Evolutionary conservation across 1,140 invertebrate genomes (phyloP), one percentile per base, ranked within the genome.

Genomic region (Spodoptera litura): DNA sequence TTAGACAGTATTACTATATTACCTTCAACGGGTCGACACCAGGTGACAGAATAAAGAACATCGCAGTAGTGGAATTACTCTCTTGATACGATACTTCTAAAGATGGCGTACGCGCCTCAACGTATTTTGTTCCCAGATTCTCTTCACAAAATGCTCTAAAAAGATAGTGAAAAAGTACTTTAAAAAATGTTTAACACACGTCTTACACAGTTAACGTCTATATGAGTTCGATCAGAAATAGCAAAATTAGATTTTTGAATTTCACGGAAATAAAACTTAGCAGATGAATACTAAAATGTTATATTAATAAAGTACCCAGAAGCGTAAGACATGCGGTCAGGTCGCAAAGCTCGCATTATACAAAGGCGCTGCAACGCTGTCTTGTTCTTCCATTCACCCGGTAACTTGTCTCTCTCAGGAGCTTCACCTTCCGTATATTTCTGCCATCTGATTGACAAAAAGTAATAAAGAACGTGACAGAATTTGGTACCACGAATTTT

Each of bases 351-450:
- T 75, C 98, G 94, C 96, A 99, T 97, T 87, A 99, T 99, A 90
- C 98, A 99, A 0, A 99, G 94, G 87, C 97, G 96, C 89, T 99
- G 98, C 5, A 99, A 92, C 0, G 97, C 95, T 0, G 96, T 96
- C 92, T 99, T 99, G 87, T 98, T 98, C 90, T 99, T 99, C 98
- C 99, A 99, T 85, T 99, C 99, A 80, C 98, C 98, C 0, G 98
- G 99, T 81, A 99, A 96, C 91, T 98, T 99, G 89, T 99, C 98
- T 88, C 97, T 96, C 92, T 99, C 98, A 0, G 99, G 98, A 55
- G 96, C 96, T 91, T 99, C 98, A 62, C 97, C 97, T 84, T 99
- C 98, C 6, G 98, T 96, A 87, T 98, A 98, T 88, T 98, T 99
- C 85, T 97, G 97, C 99, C 98, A 99, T 72, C 94, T 94, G 44